These are phyloP conservation scores for Gobionotothen gibberifrons DNA, from an alignment of 2,797 vertebrate genomes.

Conservation along the genomic window DNA sequence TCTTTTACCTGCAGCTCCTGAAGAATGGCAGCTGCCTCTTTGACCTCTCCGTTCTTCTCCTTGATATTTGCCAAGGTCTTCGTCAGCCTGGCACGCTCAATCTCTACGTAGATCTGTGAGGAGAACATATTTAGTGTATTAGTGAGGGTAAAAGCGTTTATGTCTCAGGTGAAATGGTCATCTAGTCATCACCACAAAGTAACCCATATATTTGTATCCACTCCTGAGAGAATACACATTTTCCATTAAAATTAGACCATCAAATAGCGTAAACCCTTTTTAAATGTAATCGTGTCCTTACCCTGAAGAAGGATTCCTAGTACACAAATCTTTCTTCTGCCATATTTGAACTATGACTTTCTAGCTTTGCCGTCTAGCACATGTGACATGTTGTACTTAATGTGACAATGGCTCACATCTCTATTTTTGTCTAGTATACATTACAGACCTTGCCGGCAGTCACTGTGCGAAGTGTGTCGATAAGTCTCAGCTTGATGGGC, in stretches of 20 bases:
- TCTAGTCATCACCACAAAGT: neutral
- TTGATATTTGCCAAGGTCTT: conserved; percentile 95
- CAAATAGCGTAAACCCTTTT: neutral
- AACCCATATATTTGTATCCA: neutral
- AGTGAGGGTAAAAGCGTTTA: neutral
- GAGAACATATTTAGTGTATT: conserved; percentile 1
- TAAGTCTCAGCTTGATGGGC: conserved; percentile 93
- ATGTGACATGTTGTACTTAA: neutral
- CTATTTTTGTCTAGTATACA: conserved; percentile 2
- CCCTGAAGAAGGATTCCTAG: neutral
- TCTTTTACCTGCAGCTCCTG: conserved; percentile 93
- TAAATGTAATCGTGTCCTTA: neutral
- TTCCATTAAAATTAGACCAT: neutral
- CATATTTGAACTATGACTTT: neutral
- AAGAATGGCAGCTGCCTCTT: conserved; percentile 95
- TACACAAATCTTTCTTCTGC: neutral
- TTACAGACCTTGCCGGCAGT: conserved; percentile 94
- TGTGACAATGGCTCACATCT: neutral
- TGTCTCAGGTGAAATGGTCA: neutral
- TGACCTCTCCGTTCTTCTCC: conserved; percentile 94
- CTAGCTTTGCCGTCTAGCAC: neutral
- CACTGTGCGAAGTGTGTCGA: conserved; percentile 95
- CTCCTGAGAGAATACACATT: neutral
- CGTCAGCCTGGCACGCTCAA: conserved; percentile 95
- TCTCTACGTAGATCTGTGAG: conserved; percentile 96